Percentiles rank a stretch among this genome's conserved stretches.
These are phyloP conservation scores for Megaustenia siamemsis DNA, from an alignment of 2,888 invertebrate species.

Conservation along the genomic window DNA sequence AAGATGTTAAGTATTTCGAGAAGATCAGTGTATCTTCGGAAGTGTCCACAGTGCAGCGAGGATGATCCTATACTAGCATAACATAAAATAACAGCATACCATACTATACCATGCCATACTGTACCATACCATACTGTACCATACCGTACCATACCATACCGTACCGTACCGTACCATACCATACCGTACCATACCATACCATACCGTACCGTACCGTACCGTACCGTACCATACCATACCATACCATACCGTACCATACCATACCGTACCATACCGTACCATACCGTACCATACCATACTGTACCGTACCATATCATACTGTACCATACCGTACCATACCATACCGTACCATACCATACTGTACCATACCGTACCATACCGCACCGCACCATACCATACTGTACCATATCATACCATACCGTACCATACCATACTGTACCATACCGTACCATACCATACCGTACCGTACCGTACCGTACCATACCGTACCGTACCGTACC, in stretches of 20 bases:
- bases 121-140: conserved; percentile 33
- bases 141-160: conserved; percentile 36
- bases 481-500: conserved; percentile 27
- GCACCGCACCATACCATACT: conserved; percentile 32
- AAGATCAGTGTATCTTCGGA: too few relatives aligned
- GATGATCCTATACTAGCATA: too few relatives aligned
- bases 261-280: conserved; percentile 46
- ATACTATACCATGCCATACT: conserved; percentile 24
- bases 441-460: conserved; percentile 46
- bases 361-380: conserved; percentile 28
- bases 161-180: conserved; percentile 32
- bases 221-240: conserved; percentile 37
- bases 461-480: conserved; percentile 45
- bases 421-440: conserved; percentile 40
- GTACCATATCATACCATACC: conserved; percentile 36
- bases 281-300: conserved; percentile 42
- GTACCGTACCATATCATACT: conserved; percentile 40
- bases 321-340: conserved; percentile 44
- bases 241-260: conserved; percentile 45
- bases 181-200: conserved; percentile 36
- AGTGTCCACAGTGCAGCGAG: too few relatives aligned
- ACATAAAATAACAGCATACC: neutral
- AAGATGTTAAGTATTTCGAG: too few relatives aligned
- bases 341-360: conserved; percentile 42
- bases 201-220: conserved; percentile 33